Percentiles rank a stretch among this genome's conserved stretches.
These are phyloP conservation scores for Muntiacus reevesi DNA, from an alignment of 2,113 vertebrate genomes.

Conservation along the genomic window DNA sequence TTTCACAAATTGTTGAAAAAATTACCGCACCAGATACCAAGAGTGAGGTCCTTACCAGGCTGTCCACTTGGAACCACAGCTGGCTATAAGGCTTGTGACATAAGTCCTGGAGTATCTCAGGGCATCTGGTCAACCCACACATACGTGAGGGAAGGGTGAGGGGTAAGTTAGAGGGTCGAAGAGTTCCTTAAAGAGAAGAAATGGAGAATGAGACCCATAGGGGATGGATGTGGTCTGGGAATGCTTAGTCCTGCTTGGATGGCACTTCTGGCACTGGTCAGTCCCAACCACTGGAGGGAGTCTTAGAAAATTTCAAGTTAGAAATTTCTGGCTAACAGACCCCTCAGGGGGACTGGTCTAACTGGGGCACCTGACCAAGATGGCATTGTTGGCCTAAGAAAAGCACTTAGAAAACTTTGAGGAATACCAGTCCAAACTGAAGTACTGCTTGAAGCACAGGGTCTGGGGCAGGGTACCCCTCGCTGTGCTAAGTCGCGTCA, in stretches of 20 bases:
- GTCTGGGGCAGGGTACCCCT: not conserved
- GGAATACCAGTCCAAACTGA: not conserved
- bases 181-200: not conserved
- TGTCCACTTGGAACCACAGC: not conserved
- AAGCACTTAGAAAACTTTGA: not conserved
- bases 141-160: rapidly evolving
- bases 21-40: not conserved
- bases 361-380: not conserved
- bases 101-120: not conserved
- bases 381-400: not conserved
- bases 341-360: not conserved
- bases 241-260: not conserved
- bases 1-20: not conserved
- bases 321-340: not conserved
- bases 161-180: not conserved
- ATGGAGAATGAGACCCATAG: not conserved
- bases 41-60: not conserved
- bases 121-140: not conserved
- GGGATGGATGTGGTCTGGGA: not conserved
- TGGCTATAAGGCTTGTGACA: not conserved
- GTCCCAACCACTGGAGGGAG: not conserved
- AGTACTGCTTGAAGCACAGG: not conserved
- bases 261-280: not conserved
- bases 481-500: not conserved
- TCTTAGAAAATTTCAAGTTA: not conserved